Evolutionary conservation across 2,797 vertebrate genomes (phyloP).

Genomic region (Neosilurus mollespiculum): DNA sequence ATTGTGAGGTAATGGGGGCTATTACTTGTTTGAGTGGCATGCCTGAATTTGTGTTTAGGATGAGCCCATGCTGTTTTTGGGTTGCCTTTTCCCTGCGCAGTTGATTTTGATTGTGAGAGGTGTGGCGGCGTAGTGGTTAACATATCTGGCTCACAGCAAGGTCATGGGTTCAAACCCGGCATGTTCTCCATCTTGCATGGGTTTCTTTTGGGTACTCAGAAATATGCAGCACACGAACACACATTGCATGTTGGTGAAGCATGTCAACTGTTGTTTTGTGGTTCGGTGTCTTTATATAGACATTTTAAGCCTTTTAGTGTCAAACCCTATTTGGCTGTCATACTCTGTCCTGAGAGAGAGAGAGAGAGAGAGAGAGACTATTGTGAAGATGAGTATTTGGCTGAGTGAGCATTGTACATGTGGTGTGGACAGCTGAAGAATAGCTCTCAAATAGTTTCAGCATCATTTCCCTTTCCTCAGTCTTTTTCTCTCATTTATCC

Average conservation of each 20-base stretch:
- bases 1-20: no score
- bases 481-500: conserved; percentile 25
- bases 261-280: conserved; percentile 14
- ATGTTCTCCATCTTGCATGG: no score
- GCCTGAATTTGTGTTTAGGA: no score
- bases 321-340: conserved; percentile 14
- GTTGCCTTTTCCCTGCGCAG: no score
- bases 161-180: no score
- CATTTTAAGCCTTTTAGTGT: conserved; percentile 68
- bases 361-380: conserved; percentile 15
- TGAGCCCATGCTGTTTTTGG: no score
- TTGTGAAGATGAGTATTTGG: conserved; percentile 50
- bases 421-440: conserved; percentile 68
- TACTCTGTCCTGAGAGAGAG: conserved; percentile 13
- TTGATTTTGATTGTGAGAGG: no score
- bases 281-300: conserved; percentile 60
- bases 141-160: no score
- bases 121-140: no score
- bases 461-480: conserved; percentile 54
- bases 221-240: not conserved
- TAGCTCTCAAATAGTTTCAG: conserved; percentile 72
- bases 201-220: not conserved
- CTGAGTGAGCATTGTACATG: conserved; percentile 73
- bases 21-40: no score
- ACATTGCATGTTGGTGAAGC: no score